Evolutionary conservation across 2,888 invertebrate genomes (phyloP).

Genomic region (Omphaloscelis lunosa): DNA sequence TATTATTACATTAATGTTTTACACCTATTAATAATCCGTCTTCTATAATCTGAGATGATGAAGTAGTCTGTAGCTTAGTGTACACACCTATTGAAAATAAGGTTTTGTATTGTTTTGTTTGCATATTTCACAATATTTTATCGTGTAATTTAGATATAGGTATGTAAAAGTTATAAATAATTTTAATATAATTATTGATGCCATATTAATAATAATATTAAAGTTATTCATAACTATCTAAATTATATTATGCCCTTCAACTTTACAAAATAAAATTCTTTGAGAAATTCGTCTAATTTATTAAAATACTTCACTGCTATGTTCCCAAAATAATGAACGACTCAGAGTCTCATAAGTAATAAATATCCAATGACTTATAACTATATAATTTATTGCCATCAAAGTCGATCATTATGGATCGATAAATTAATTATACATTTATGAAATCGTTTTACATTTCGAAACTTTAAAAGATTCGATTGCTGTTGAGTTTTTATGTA

Average conservation of each 20-base stretch:
- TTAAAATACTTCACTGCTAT: slow-evolving; percentile 1
- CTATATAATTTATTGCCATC: slow-evolving; percentile 13
- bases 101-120: neutral
- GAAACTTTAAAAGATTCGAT: neutral
- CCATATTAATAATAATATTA: neutral
- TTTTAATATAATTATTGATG: no score
- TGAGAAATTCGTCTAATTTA: neutral
- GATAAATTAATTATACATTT: slow-evolving; percentile 18
- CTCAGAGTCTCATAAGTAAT: neutral
- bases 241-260: neutral
- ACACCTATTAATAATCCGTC: neutral
- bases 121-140: neutral
- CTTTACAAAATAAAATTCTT: slow-evolving; percentile 19
- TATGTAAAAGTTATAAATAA: no score
- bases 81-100: neutral
- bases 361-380: neutral
- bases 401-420: neutral
- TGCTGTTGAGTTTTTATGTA: neutral
- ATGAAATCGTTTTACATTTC: neutral
- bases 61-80: neutral
- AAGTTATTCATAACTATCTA: neutral
- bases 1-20: slow-evolving; percentile 7
- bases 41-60: neutral
- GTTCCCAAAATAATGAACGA: neutral
- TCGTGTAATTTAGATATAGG: neutral